Evolutionary conservation across 2,797 vertebrate species (phyloP).

Genomic region (Macrochelys suwanniensis): DNA sequence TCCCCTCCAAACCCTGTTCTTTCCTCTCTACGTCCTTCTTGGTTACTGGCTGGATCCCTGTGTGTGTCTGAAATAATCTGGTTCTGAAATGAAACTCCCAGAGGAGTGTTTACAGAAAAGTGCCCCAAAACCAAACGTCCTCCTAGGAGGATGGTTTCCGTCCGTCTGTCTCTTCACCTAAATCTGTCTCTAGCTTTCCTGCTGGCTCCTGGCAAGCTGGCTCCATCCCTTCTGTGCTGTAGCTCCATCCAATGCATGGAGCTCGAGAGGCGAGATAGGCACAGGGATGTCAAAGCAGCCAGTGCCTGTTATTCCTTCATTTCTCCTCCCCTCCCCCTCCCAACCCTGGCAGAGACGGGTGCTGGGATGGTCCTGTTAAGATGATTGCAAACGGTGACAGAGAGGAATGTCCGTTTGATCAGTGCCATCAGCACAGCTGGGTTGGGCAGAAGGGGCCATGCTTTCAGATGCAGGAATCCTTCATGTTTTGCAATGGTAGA

Average conservation of each 20-base stretch:
- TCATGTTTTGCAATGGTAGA: conserved; percentile 41
- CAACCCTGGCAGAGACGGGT: background rate
- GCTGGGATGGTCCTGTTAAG: background rate
- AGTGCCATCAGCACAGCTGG: conserved; percentile 4
- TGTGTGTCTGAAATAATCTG: conserved; percentile 63
- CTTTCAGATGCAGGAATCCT: background rate
- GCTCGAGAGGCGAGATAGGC: background rate
- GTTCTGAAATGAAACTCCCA: conserved; percentile 34
- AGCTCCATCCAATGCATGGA: conserved; percentile 12
- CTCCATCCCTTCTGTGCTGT: conserved; percentile 14
- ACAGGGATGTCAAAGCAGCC: background rate
- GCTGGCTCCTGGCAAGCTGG: conserved; percentile 45
- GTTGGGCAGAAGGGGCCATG: conserved; percentile 11
- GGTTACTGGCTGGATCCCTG: conserved; percentile 35
- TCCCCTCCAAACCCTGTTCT: conserved; percentile 52
- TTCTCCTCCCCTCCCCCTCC: background rate
- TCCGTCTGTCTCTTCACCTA: conserved; percentile 48
- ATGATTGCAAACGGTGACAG: background rate
- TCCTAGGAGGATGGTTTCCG: conserved; percentile 46
- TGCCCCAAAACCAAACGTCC: conserved; percentile 27
- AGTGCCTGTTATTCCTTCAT: background rate
- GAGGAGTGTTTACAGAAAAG: conserved; percentile 49
- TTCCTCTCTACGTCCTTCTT: conserved; percentile 52
- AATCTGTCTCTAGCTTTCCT: conserved; percentile 4
- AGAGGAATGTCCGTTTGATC: conserved; percentile 42